Percentiles rank a stretch among this genome's conserved stretches.
Evolutionary conservation across 2,797 vertebrate genomes (phyloP).

Genomic region (Hemitrygon akajei): DNA sequence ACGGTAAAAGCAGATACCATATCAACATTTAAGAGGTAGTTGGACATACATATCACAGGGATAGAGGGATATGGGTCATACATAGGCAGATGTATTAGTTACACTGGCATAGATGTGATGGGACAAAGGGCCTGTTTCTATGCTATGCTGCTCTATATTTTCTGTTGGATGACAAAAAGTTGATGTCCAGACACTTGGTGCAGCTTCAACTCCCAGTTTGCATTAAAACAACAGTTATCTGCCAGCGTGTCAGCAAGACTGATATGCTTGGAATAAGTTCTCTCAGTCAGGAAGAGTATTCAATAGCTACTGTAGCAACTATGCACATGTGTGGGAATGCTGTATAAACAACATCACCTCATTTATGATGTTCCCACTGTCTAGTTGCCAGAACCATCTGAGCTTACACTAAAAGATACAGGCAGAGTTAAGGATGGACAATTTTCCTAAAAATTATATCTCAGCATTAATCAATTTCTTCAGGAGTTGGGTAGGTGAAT

Average conservation of each 20-base stretch:
- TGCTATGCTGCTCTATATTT: too few relatives aligned
- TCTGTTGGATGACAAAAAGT: background rate
- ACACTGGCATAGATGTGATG: too few relatives aligned
- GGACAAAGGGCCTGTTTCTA: too few relatives aligned
- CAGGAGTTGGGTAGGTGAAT: background rate
- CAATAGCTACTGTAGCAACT: background rate
- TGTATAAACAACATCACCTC: background rate
- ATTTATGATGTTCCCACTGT: background rate
- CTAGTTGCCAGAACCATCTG: background rate
- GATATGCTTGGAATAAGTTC: background rate
- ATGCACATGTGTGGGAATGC: background rate
- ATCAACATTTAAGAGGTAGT: too few relatives aligned
- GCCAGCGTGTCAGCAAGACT: background rate
- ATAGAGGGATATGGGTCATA: too few relatives aligned
- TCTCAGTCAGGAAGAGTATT: background rate
- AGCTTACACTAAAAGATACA: background rate
- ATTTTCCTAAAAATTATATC: background rate
- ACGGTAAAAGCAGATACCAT: too few relatives aligned
- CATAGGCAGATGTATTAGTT: too few relatives aligned
- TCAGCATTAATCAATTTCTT: conserved; percentile 6
- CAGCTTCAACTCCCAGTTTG: background rate
- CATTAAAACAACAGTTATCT: background rate
- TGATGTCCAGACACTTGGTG: too few relatives aligned
- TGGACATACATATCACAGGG: too few relatives aligned
- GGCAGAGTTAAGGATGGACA: background rate